phyloP scores from a whole-genome alignment of 1,140 invertebrate species.

The Leptopilina boulardi region DNA sequence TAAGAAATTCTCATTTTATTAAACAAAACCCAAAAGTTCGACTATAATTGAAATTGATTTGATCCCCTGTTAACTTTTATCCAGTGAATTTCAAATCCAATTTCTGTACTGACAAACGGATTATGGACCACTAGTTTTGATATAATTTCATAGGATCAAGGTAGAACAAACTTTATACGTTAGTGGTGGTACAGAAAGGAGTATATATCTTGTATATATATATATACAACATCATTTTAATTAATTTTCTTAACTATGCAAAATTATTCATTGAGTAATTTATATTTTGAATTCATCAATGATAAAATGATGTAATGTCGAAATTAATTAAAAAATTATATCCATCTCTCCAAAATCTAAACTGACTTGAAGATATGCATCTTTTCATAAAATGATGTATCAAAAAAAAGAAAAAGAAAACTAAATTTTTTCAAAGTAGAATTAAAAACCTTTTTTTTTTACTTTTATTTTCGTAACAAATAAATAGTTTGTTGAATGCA shows the following conservation, averaged over 20 bases:
- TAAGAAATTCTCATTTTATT: not conserved
- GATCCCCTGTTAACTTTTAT: not conserved
- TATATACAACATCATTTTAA: too few species aligned
- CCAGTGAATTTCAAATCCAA: not conserved
- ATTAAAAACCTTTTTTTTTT: not conserved
- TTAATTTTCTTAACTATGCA: too few species aligned
- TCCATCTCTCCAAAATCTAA: too few species aligned
- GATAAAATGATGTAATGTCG: too few species aligned
- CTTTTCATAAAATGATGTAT: too few species aligned
- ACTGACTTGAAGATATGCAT: too few species aligned
- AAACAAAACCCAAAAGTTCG: not conserved
- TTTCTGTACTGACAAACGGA: not conserved
- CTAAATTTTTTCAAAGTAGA: not conserved
- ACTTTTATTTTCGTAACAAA: not conserved
- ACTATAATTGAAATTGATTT: not conserved
- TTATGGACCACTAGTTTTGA: constrained; percentile 10
- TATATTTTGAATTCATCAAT: too few species aligned
- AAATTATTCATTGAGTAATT: too few species aligned
- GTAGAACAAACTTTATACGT: not conserved
- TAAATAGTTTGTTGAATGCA: not conserved
- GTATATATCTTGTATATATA: too few species aligned
- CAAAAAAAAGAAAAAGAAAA: not conserved
- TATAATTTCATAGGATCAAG: not conserved
- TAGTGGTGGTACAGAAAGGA: too few species aligned
- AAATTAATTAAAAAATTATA: too few species aligned